Base-by-base conservation (phyloP, 2,113 vertebrate species). In the Plotosus lineatus region DNA sequence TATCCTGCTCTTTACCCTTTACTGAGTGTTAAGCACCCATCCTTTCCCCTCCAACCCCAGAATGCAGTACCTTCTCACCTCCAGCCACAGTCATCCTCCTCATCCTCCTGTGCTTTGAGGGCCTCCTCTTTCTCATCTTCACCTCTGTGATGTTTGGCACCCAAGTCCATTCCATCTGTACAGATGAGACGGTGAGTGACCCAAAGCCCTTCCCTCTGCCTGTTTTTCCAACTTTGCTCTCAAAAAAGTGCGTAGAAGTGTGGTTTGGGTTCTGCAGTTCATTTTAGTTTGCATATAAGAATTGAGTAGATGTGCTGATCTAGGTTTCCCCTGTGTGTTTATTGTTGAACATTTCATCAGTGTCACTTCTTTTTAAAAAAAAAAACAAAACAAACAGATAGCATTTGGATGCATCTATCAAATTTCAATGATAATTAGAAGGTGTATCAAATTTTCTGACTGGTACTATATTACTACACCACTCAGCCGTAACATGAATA, bases 91-190 rank as follows among this genome's bases (percentile, higher is more conserved):
- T 99, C 88, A 98, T 98, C 90, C 95, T 99, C 60, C 96, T 99
- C 88, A 98, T 99, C 86, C 94, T 99, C 84, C 90, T 99, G 90
- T 99, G 97, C 92, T 98, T 99, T 46, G 97, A 99, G 89, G 95
- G 94, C 23, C 95, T 99, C 87, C 95, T 99, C 3, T 99, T 99
- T 89, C 97, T 99, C 90, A 98, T 99, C 86, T 99, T 99, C 92
- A 99, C 98, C 23, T 97, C 96, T 2, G 97, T 99, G 88, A 99
- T 99, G 97, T 99, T 99, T 83, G 98, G 98, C 85, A 99, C 98
- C 78, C 98, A 99, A 90, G 95, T 99, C 89, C 97, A 99, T 93
- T 99, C 98, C 88, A 99, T 99, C 94, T 99, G 97, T 94, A 97
- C 96, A 8, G 98, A 99, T 63, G 98, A 99, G 93, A 99, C 98